Percentiles rank a stretch among this genome's conserved stretches.
These are phyloP conservation scores for Asarcornis scutulata DNA, from an alignment of 2,113 vertebrate species.

Conservation along the genomic window DNA sequence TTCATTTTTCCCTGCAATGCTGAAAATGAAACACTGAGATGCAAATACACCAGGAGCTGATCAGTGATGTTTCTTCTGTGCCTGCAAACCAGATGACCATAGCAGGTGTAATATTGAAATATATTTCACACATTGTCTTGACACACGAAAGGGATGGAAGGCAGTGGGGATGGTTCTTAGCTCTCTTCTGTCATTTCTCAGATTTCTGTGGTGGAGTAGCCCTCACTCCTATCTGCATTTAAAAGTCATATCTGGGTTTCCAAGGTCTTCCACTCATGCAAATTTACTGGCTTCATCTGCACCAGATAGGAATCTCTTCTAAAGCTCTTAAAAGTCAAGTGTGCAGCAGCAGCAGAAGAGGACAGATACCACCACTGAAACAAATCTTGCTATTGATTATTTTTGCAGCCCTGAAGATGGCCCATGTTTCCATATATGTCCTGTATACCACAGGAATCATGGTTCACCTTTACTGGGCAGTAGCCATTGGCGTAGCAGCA, in stretches of 20 bases:
- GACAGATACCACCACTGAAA: not conserved
- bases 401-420: not conserved
- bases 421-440: not conserved
- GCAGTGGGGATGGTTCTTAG: not conserved
- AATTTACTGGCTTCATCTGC: not conserved
- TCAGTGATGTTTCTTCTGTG: not conserved
- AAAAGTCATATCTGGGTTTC: not conserved
- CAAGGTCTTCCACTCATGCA: not conserved
- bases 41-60: not conserved
- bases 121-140: not conserved
- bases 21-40: conserved; percentile 31
- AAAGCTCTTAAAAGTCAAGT: not conserved
- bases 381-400: not conserved
- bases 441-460: not conserved
- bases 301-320: not conserved
- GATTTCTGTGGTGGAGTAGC: not conserved
- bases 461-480: not conserved
- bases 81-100: not conserved
- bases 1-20: conserved; percentile 5
- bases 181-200: not conserved
- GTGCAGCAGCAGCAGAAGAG: conserved; percentile 9
- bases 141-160: not conserved
- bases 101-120: not conserved
- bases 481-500: not conserved
- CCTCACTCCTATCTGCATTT: not conserved